These are phyloP conservation scores for Paguma larvata DNA, from an alignment of 2,797 vertebrate species.

Conservation along the genomic window DNA sequence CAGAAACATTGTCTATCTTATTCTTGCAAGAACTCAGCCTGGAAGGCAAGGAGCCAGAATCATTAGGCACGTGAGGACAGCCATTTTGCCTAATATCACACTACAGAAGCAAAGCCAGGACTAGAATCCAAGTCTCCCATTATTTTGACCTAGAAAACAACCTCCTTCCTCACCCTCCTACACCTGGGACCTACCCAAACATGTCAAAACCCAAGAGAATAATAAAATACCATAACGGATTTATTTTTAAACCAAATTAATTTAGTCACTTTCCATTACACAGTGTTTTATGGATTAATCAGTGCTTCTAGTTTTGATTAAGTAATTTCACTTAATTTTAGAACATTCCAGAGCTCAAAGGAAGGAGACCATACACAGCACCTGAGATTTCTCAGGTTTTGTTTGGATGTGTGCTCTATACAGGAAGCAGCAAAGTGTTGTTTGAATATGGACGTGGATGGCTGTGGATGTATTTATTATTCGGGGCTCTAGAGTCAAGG, in stretches of 20 bases:
- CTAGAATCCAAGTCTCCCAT: background rate
- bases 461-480: no score
- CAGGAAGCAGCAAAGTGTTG: background rate
- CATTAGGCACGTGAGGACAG: background rate
- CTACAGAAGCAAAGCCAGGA: background rate
- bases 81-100: background rate
- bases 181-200: background rate
- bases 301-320: constrained; percentile 59
- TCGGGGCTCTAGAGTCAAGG: no score
- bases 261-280: constrained; percentile 22
- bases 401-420: background rate
- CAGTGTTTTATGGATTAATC: constrained; percentile 40
- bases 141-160: constrained; percentile 8
- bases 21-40: background rate
- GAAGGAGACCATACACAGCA: background rate
- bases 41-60: background rate
- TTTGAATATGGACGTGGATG: background rate
- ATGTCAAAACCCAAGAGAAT: background rate
- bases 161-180: background rate
- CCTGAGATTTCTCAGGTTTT: background rate
- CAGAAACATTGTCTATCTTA: background rate
- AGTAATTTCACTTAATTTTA: background rate
- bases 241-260: background rate
- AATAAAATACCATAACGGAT: background rate
- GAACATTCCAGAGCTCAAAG: background rate